Conservation (phyloP, 1,140 invertebrate species). For the Drosophila simulans region DNA sequence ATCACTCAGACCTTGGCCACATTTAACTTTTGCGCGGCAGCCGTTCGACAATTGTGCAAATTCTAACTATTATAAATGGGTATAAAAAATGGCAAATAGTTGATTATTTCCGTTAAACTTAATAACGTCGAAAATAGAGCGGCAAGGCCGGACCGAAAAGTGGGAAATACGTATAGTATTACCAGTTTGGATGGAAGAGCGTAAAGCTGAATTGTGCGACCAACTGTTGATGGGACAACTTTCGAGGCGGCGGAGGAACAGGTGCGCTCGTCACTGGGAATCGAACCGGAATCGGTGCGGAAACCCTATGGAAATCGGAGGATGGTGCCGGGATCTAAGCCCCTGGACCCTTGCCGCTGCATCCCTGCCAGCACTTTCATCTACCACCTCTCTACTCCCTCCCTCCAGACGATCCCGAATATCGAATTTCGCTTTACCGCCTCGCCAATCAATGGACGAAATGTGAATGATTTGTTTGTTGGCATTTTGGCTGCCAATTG, state of each 20-base stretch:
- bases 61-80: conserved; percentile 9
- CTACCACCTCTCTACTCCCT: neutral
- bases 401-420: conserved; percentile 30
- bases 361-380: conserved; percentile 5
- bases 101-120: conserved; percentile 70
- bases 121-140: conserved; percentile 43
- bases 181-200: conserved; percentile 16
- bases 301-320: conserved; percentile 32
- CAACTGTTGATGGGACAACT: conserved; percentile 41
- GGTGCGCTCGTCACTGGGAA: conserved; percentile 10
- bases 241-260: conserved; percentile 14
- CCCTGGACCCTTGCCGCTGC: neutral
- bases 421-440: conserved; percentile 72
- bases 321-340: conserved; percentile 18
- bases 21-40: conserved; percentile 62
- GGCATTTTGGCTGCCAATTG: conserved; percentile 80
- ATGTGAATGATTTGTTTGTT: conserved; percentile 79
- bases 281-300: conserved; percentile 15
- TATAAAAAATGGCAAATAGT: conserved; percentile 42
- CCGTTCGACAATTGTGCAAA: conserved; percentile 36
- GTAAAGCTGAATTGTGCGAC: conserved; percentile 9
- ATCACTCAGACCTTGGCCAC: conserved; percentile 75
- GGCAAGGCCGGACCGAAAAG: conserved; percentile 38
- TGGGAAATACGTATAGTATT: conserved; percentile 8
- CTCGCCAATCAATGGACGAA: conserved; percentile 73